phyloP scores from a whole-genome alignment of 2,113 vertebrate species.

The Elachura formosa region DNA sequence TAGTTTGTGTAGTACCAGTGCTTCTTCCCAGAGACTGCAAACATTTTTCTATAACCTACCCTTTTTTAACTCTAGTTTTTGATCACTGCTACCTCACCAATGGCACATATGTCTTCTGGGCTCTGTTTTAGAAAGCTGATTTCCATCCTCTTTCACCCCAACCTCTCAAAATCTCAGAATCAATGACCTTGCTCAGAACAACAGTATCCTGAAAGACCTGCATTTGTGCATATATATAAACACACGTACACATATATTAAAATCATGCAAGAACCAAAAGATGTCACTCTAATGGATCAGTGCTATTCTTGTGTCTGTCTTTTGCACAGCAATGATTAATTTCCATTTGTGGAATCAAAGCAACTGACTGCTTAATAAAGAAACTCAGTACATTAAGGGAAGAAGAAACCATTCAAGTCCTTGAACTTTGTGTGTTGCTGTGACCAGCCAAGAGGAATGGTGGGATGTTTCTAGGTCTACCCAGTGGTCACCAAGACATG shows the following conservation, averaged over 20 bases:
- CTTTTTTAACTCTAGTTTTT: neutral
- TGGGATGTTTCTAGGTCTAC: neutral
- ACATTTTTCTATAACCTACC: neutral
- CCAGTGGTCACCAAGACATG: rapidly evolving
- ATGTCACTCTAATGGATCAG: neutral
- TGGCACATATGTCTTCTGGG: neutral
- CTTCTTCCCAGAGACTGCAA: neutral
- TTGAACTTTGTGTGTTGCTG: neutral
- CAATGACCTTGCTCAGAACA: neutral
- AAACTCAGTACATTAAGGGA: neutral
- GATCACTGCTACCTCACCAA: neutral
- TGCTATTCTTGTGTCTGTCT: neutral
- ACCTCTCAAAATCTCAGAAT: neutral
- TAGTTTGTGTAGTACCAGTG: neutral
- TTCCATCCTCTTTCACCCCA: neutral
- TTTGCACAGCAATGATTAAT: neutral
- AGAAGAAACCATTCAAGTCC: neutral
- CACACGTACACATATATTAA: rapidly evolving
- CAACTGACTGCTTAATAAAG: neutral
- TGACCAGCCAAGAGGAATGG: neutral
- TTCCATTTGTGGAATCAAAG: neutral
- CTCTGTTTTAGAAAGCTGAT: neutral
- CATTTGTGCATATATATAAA: rapidly evolving
- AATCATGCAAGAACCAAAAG: neutral
- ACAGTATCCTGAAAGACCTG: neutral